Conservation (phyloP, 2,888 invertebrate species). For the Griposia aprilina region DNA sequence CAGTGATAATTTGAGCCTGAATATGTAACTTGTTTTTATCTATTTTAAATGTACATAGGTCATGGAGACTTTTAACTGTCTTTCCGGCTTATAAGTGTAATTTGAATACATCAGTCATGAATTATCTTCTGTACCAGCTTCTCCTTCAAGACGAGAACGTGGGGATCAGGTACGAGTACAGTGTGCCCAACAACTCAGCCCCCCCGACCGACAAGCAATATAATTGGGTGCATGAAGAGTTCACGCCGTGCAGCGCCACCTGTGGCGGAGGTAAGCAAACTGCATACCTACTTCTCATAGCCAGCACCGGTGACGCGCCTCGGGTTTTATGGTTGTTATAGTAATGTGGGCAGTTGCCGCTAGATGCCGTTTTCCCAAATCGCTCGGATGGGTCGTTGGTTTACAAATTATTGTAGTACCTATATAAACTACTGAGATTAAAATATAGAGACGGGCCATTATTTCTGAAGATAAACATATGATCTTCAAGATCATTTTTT, state of each 20-base stretch:
- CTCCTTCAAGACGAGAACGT: conserved; percentile 95
- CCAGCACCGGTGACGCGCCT: too few relatives aligned
- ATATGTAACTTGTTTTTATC: not conserved
- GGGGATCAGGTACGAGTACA: conserved; percentile 97
- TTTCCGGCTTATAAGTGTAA: not conserved
- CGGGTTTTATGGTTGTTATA: not conserved
- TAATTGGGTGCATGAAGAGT: conserved; percentile 94
- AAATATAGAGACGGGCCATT: not conserved
- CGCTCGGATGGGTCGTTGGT: not conserved
- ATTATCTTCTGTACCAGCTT: conserved; percentile 88
- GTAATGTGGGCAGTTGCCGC: not conserved
- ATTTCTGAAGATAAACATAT: not conserved
- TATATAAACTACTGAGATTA: not conserved
- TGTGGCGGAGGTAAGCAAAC: conserved; percentile 95
- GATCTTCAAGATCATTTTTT: not conserved
- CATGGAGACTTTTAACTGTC: not conserved
- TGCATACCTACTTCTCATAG: not conserved
- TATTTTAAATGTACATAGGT: not conserved
- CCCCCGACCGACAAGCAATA: conserved; percentile 93
- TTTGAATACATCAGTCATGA: conserved; percentile 3
- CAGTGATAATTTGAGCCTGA: not conserved
- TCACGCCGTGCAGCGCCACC: conserved; percentile 94
- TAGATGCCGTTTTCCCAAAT: conserved; percentile 24
- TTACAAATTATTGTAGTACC: not conserved
- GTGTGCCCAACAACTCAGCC: conserved; percentile 93